Base-by-base conservation (phyloP, 92 coral and sea anemone species). In the Heliopora coerulea region DNA sequence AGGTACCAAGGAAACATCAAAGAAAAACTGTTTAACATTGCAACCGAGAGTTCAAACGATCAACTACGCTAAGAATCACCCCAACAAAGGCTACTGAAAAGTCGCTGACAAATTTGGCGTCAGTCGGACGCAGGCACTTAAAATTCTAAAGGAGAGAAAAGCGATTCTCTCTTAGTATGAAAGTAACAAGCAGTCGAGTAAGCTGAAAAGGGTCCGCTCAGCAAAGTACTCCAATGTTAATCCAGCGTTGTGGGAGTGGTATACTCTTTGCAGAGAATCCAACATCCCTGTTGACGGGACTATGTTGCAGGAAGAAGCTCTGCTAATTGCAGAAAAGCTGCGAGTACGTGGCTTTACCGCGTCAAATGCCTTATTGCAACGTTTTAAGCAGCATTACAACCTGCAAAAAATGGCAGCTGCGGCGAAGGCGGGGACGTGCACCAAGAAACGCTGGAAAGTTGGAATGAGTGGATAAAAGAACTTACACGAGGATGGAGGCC, bases 201-300 rank as follows among this genome's bases (percentile, higher is more conserved):
- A 35, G 15, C 33, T 28, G 50, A 85, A 82, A 33, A 48, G 72
- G 32, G 19, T 6, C 62, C 67, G 65, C 40, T 14, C 27, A 21
- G 73, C 66, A 54, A 81, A 80, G 37, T 85, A 48, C 40, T 75
- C 56, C 18, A 46, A 83, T 57, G 59, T 85, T n/a, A 85, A 75
- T 78, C 35, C 52, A 37, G 33, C 56, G 31, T 74, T 81, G 21
- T 75, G 83, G 86, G 80, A 82, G n/a, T 80, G 86, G 89, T 85
- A 85, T 41, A 30, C 27, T 44, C 68, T 42, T 30, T 72, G 66
- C 24, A 65, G 75, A 52, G 39, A 69, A 59, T 59, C 79, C 9
- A 75, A 81, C 30, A 65, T n/a, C n/a, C n/a, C n/a, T n/a, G n/a
- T n/a, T n/a, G n/a, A n/a, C n/a, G n/a, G n/a, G n/a, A n/a, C n/a